Conservation (phyloP, 2,113 vertebrate species). For the Stegostoma tigrinum region DNA sequence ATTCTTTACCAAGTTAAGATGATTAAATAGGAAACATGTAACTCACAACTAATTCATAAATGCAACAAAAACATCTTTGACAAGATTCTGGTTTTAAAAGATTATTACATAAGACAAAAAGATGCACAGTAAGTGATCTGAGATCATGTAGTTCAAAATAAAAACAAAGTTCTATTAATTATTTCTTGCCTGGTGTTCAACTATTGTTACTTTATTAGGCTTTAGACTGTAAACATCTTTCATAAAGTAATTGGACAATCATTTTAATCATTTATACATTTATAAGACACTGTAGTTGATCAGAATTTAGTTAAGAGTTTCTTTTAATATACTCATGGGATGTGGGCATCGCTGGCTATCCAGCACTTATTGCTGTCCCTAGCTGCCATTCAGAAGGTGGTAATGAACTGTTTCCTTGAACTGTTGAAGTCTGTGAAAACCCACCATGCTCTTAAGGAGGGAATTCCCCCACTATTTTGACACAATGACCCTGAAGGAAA, state of each 20-base stretch:
- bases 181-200: background rate
- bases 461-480: no score
- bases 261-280: background rate
- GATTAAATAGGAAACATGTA: background rate
- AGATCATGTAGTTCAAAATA: background rate
- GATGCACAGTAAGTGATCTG: background rate
- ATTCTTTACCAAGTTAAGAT: background rate
- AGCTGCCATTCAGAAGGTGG: no score
- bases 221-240: background rate
- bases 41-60: background rate
- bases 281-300: background rate
- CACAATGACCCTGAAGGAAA: no score
- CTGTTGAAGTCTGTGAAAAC: no score
- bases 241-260: background rate
- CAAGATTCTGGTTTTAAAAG: background rate
- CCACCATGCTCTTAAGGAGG: no score
- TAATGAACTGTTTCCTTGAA: no score
- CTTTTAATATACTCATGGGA: no score
- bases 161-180: background rate
- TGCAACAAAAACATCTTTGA: background rate
- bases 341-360: no score
- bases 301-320: background rate
- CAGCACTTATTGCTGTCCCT: no score
- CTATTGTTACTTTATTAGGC: background rate
- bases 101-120: background rate